A percentile compares a stretch with the other conserved stretches of the same genome.
phyloP scores from a whole-genome alignment of 1,140 invertebrate genomes.

The Drosophila pseudoobscura region DNA sequence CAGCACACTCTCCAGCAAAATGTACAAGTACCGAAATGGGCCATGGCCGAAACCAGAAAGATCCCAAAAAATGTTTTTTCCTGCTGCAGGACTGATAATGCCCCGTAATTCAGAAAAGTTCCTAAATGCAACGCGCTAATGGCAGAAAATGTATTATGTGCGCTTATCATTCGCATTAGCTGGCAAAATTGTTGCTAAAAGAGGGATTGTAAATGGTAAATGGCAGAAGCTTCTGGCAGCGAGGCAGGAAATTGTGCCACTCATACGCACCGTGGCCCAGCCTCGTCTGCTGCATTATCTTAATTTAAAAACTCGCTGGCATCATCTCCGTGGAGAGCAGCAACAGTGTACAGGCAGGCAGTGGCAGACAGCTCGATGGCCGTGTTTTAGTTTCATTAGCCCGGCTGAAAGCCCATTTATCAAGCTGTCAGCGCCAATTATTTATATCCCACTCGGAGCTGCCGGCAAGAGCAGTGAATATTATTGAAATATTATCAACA shows the following conservation, averaged over 20 bases:
- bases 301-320: conserved; percentile 67
- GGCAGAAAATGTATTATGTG: conserved; percentile 74
- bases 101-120: conserved; percentile 55
- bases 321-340: no score
- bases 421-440: conserved; percentile 77
- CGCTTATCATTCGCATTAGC: conserved; percentile 78
- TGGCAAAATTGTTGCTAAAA: conserved; percentile 70
- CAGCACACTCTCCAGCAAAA: conserved; percentile 26
- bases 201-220: conserved; percentile 40
- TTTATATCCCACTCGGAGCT: conserved; percentile 48
- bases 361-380: conserved; percentile 39
- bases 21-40: conserved; percentile 17
- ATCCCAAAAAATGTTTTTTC: conserved; percentile 8
- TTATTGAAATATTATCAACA: conserved; percentile 67
- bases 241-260: conserved; percentile 68
- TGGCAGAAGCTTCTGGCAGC: conserved; percentile 24
- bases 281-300: conserved; percentile 63
- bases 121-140: conserved; percentile 67
- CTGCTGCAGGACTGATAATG: conserved; percentile 9
- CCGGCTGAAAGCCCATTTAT: conserved; percentile 75
- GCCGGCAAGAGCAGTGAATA: conserved; percentile 18
- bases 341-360: conserved; percentile 4
- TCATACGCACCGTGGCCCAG: conserved; percentile 69
- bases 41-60: conserved; percentile 8
- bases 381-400: conserved; percentile 77